These are phyloP conservation scores for Aptenodytes patagonicus DNA, from an alignment of 2,113 vertebrate genomes.

Conservation along the genomic window DNA sequence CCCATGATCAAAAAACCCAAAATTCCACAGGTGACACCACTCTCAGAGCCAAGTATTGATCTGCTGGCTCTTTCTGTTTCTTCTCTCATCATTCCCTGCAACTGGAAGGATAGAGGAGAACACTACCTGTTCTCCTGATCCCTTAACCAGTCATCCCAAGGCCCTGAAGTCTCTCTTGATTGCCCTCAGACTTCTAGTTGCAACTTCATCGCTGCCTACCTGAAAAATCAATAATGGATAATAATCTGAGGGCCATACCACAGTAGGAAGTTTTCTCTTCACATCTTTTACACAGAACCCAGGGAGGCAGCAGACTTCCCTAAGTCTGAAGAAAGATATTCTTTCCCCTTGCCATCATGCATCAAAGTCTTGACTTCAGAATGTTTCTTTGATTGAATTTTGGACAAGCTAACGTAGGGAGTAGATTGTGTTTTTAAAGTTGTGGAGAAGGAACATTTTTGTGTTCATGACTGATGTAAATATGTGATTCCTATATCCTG, in stretches of 20 bases:
- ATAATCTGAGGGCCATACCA: neutral
- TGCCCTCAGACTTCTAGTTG: neutral
- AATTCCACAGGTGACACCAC: neutral
- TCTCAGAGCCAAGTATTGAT: neutral
- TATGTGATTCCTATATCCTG: neutral
- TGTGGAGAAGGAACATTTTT: neutral
- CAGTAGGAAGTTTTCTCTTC: neutral
- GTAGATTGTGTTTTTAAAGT: neutral
- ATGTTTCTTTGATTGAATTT: neutral
- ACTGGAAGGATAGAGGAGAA: neutral
- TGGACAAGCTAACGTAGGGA: neutral
- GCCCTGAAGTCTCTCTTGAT: neutral
- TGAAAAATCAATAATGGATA: neutral
- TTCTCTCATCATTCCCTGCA: neutral
- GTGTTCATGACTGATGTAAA: neutral
- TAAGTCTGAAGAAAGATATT: neutral
- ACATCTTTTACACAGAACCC: neutral
- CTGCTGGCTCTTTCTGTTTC: neutral
- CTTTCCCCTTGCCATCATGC: neutral
- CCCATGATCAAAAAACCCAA: neutral
- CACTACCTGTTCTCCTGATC: neutral
- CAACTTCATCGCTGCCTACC: neutral
- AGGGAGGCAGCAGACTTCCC: neutral
- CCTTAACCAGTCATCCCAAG: neutral
- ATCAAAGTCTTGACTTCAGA: neutral